Percentiles rank a stretch among this genome's conserved stretches.
Evolutionary conservation across 92 coral and sea anemone genomes (phyloP).

Genomic region (Anthopleura xanthogrammica): DNA sequence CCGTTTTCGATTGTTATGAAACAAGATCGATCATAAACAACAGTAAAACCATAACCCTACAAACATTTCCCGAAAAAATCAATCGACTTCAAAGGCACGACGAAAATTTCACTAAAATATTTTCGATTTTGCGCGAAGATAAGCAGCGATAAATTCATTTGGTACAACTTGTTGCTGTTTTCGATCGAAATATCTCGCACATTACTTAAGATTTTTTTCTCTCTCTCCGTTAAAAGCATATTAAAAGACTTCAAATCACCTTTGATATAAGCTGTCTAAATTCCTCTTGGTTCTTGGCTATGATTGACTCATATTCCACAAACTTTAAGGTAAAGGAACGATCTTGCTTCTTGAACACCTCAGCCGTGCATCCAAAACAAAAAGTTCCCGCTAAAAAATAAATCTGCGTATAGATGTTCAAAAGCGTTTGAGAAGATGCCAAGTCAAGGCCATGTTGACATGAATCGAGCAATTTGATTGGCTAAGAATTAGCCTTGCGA

Average conservation of each 20-base stretch:
- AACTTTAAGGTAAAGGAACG: slow-evolving; percentile 9
- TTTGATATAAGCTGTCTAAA: slow-evolving; percentile 15
- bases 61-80: not conserved
- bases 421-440: slow-evolving; percentile 58
- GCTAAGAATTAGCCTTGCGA: slow-evolving; percentile 36
- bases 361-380: slow-evolving; percentile 40
- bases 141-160: not conserved
- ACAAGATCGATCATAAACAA: not conserved
- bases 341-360: slow-evolving; percentile 39
- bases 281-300: slow-evolving; percentile 10
- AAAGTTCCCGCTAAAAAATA: slow-evolving; percentile 86
- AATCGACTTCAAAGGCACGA: not conserved
- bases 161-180: slow-evolving; percentile 21
- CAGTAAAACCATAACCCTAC: not conserved
- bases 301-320: slow-evolving; percentile 32
- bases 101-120: not conserved
- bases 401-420: slow-evolving; percentile 70
- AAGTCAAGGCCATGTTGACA: slow-evolving; percentile 63
- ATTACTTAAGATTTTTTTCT: not conserved
- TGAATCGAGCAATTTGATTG: slow-evolving; percentile 56
- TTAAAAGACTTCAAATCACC: slow-evolving; percentile 14
- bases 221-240: not conserved
- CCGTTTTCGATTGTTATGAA: slow-evolving; percentile 9
- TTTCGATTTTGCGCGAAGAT: not conserved
- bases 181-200: not conserved